Evolutionary conservation across 2,888 invertebrate species (phyloP).

Genomic region (Ametastegia equiseti): DNA sequence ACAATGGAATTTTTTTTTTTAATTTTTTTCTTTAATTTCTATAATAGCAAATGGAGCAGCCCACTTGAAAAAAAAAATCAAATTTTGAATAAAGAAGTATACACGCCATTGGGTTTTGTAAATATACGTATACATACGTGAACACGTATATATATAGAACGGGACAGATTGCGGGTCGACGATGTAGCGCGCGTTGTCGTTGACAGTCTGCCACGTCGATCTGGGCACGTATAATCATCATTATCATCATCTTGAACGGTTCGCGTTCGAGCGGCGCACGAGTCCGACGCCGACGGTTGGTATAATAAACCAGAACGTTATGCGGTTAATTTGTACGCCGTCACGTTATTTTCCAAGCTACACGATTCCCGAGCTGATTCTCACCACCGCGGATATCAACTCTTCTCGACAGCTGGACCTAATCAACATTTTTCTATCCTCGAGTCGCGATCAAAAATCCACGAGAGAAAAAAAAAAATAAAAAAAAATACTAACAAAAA

Average conservation of each 20-base stretch:
- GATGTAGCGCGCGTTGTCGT: slow-evolving; percentile 17
- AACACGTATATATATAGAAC: slow-evolving; percentile 12
- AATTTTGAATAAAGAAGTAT: neutral
- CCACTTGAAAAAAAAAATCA: neutral
- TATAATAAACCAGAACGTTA: slow-evolving; percentile 42
- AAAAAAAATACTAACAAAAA: neutral
- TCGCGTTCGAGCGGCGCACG: slow-evolving; percentile 20
- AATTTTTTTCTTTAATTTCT: too few species aligned
- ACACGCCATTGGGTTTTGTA: neutral
- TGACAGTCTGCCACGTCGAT: slow-evolving; percentile 33
- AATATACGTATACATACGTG: neutral
- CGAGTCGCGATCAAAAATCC: neutral
- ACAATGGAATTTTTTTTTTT: too few species aligned
- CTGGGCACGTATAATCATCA: slow-evolving; percentile 33
- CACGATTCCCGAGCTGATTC: slow-evolving; percentile 11
- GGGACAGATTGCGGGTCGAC: neutral
- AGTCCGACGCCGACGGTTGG: slow-evolving; percentile 27
- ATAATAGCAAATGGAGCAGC: too few species aligned
- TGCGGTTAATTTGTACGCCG: slow-evolving; percentile 43
- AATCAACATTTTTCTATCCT: slow-evolving; percentile 43
- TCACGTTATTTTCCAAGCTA: slow-evolving; percentile 38
- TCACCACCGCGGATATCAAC: slow-evolving; percentile 35
- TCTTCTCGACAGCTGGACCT: slow-evolving; percentile 34
- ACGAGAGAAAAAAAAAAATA: neutral
- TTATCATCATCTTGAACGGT: slow-evolving; percentile 34